phyloP scores from a whole-genome alignment of 2,797 vertebrate genomes.

The Bucorvus abyssinicus region DNA sequence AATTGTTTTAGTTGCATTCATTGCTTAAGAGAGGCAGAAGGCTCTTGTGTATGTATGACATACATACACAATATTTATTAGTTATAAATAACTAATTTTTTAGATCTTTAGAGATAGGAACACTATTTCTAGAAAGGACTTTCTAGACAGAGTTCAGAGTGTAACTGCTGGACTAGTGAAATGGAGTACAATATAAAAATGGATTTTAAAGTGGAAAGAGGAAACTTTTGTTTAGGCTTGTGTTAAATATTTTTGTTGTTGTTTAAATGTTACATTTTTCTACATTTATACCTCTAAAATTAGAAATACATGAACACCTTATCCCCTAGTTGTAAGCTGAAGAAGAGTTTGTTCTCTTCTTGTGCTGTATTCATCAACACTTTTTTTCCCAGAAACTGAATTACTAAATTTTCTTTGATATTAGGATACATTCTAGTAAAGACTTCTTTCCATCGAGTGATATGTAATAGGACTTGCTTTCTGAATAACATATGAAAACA shows the following conservation, averaged over 20 bases:
- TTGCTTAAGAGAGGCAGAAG: not conserved
- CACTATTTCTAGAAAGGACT: not conserved
- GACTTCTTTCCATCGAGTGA: not conserved
- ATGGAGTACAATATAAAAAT: not conserved
- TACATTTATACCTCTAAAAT: not conserved
- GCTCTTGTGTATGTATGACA: rapidly evolving
- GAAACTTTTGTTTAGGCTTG: not conserved
- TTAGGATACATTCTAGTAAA: not conserved
- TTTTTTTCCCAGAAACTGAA: not conserved
- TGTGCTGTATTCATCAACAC: not conserved
- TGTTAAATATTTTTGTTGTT: not conserved
- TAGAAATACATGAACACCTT: not conserved
- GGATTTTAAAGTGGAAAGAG: not conserved
- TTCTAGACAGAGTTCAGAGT: not conserved
- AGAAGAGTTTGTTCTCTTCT: not conserved
- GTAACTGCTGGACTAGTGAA: not conserved
- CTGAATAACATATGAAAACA: not conserved
- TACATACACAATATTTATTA: not conserved
- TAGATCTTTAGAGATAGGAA: not conserved
- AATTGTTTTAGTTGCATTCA: rapidly evolving
- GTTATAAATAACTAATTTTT: not conserved
- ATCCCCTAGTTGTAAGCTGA: not conserved
- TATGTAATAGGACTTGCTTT: not conserved
- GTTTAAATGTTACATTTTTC: not conserved
- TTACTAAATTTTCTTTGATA: not conserved